These are phyloP conservation scores for Ichneumoninae sp. DNA, from an alignment of 2,888 invertebrate species.

Conservation along the genomic window DNA sequence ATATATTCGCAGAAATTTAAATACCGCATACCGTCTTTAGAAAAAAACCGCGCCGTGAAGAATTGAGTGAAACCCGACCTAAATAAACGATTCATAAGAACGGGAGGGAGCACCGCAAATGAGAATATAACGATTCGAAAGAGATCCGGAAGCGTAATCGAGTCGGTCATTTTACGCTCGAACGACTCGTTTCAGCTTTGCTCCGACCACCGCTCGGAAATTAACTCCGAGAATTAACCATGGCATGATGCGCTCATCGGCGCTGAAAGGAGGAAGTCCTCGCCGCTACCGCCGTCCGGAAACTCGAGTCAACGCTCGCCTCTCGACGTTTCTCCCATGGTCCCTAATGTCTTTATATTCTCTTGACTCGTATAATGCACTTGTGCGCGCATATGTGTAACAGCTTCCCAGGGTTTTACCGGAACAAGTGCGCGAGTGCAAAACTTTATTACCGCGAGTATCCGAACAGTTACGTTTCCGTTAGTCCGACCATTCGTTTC, in stretches of 20 bases:
- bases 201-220: background rate
- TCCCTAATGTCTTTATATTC: constrained; percentile 11
- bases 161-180: constrained; percentile 8
- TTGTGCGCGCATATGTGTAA: background rate
- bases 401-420: background rate
- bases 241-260: constrained; percentile 6
- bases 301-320: constrained; percentile 17
- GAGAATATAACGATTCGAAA: constrained; percentile 4
- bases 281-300: background rate
- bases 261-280: constrained; percentile 7
- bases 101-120: background rate
- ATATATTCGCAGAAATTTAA: background rate
- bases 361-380: background rate
- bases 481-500: constrained; percentile 15
- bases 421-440: background rate
- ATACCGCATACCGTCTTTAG: background rate
- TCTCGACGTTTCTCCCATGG: constrained; percentile 3
- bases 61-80: background rate
- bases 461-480: constrained; percentile 2
- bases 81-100: background rate
- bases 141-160: background rate
- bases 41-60: background rate
- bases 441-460: constrained; percentile 10
- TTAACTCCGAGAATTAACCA: constrained; percentile 1
- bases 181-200: background rate